These are phyloP conservation scores for Lamprologus ornatipinnis DNA, from an alignment of 2,113 vertebrate species.

Conservation along the genomic window DNA sequence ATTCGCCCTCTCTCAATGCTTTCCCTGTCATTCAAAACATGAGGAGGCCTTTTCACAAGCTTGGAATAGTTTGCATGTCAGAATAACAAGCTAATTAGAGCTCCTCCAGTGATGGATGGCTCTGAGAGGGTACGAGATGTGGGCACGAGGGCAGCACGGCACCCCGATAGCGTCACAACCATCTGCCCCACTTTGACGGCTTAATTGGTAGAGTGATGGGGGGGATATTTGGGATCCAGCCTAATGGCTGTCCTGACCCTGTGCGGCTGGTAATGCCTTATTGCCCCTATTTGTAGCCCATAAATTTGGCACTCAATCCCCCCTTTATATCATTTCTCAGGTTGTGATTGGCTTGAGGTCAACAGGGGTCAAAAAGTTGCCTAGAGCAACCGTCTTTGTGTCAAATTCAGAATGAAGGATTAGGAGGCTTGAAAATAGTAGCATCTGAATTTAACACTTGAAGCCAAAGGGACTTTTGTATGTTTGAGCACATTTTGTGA, in stretches of 20 bases:
- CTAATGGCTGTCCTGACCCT: slow-evolving; percentile 51
- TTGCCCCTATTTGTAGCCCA: slow-evolving; percentile 17
- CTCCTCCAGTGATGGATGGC: slow-evolving; percentile 60
- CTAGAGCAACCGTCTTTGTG: slow-evolving; percentile 1
- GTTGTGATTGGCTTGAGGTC: slow-evolving; percentile 21
- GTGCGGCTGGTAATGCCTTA: slow-evolving; percentile 15
- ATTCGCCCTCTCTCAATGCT: slow-evolving; percentile 55
- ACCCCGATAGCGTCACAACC: slow-evolving; percentile 40
- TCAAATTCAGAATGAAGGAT: slow-evolving; percentile 25
- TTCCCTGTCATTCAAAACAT: slow-evolving; percentile 67
- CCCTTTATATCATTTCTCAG: background rate
- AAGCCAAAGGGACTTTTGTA: background rate
- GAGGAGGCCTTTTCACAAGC: slow-evolving; percentile 70
- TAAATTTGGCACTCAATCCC: background rate
- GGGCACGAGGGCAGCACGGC: slow-evolving; percentile 46
- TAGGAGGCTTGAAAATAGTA: background rate
- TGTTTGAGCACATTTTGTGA: background rate
- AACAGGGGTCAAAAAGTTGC: slow-evolving; percentile 32
- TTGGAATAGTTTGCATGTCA: slow-evolving; percentile 70
- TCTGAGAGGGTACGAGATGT: slow-evolving; percentile 24
- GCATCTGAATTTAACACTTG: background rate
- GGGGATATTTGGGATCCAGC: slow-evolving; percentile 36
- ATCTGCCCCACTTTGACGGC: slow-evolving; percentile 56
- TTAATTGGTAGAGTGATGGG: slow-evolving; percentile 58
- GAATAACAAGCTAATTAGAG: slow-evolving; percentile 77